Percentiles rank a stretch among this genome's conserved stretches.
Evolutionary conservation across 1,140 invertebrate species (phyloP).

Genomic region (Scaptomyza pallida): DNA sequence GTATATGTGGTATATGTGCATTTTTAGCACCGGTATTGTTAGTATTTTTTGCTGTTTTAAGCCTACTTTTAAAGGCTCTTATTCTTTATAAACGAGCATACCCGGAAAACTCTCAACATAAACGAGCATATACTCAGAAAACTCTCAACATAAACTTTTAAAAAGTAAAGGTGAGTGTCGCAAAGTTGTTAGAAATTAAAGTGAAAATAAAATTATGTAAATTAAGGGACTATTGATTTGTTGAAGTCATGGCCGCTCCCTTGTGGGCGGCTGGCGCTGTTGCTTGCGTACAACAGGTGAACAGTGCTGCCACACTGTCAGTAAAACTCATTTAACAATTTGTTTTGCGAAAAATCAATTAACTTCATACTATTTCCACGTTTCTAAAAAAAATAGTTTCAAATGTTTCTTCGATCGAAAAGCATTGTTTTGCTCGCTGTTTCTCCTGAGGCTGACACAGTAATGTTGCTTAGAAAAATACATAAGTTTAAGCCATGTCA

Average conservation of each 20-base stretch:
- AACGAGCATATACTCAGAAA: background rate
- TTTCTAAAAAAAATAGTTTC: background rate
- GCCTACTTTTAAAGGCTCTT: background rate
- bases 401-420: background rate
- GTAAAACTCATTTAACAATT: conserved; percentile 15
- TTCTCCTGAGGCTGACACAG: no score
- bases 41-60: conserved; percentile 1
- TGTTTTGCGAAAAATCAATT: conserved; percentile 37
- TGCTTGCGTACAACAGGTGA: conserved; percentile 70
- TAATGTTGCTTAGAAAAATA: no score
- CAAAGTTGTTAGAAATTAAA: background rate
- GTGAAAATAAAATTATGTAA: conserved; percentile 19
- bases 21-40: conserved; percentile 1
- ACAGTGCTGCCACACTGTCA: conserved; percentile 37
- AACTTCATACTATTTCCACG: background rate
- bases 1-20: background rate
- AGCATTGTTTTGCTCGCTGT: no score
- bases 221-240: conserved; percentile 37
- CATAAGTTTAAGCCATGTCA: no score
- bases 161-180: conserved; percentile 22
- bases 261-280: conserved; percentile 41
- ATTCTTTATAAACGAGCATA: background rate
- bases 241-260: conserved; percentile 41
- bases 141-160: background rate
- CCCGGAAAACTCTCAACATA: background rate